Evolutionary conservation across 2,797 vertebrate genomes (phyloP).

Genomic region (Sebastes oblongus): DNA sequence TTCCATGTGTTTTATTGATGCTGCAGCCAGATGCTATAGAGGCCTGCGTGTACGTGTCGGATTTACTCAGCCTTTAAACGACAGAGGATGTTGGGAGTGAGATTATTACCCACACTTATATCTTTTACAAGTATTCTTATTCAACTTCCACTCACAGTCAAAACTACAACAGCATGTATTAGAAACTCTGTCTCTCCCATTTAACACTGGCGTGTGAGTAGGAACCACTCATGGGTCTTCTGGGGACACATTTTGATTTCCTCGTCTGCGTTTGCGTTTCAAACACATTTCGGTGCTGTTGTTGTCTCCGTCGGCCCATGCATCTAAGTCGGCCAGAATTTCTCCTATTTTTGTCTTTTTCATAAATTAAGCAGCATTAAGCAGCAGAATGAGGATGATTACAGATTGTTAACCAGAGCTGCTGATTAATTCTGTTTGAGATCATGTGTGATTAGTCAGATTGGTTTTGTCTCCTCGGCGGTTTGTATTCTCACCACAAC

Average conservation of each 20-base stretch:
- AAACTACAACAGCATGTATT: slow-evolving; percentile 53
- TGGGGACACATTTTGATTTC: slow-evolving; percentile 38
- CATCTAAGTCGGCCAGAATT: slow-evolving; percentile 16
- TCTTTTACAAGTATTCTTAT: slow-evolving; percentile 22
- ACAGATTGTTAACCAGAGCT: slow-evolving; percentile 54
- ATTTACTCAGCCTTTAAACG: slow-evolving; percentile 39
- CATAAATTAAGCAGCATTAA: slow-evolving; percentile 43
- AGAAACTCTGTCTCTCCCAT: slow-evolving; percentile 10
- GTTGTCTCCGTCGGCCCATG: slow-evolving; percentile 5
- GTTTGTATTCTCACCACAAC: slow-evolving; percentile 67
- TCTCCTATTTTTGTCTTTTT: slow-evolving; percentile 3
- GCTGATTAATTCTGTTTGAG: slow-evolving; percentile 74
- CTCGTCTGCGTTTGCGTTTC: not conserved
- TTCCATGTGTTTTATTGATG: slow-evolving; percentile 65
- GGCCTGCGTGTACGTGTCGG: slow-evolving; percentile 41
- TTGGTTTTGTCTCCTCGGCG: slow-evolving; percentile 63
- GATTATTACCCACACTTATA: slow-evolving; percentile 26
- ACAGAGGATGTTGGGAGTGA: slow-evolving; percentile 3
- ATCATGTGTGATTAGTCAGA: slow-evolving; percentile 70
- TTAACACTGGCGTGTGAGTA: not conserved
- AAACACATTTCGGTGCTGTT: not conserved
- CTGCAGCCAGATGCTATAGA: slow-evolving; percentile 50
- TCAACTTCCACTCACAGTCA: slow-evolving; percentile 28
- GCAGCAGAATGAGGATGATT: slow-evolving; percentile 52
- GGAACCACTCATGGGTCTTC: slow-evolving; percentile 34